Evolutionary conservation across 2,113 vertebrate genomes (phyloP), one percentile per base, ranked within the genome.

Genomic region (Dipodomys spectabilis): DNA sequence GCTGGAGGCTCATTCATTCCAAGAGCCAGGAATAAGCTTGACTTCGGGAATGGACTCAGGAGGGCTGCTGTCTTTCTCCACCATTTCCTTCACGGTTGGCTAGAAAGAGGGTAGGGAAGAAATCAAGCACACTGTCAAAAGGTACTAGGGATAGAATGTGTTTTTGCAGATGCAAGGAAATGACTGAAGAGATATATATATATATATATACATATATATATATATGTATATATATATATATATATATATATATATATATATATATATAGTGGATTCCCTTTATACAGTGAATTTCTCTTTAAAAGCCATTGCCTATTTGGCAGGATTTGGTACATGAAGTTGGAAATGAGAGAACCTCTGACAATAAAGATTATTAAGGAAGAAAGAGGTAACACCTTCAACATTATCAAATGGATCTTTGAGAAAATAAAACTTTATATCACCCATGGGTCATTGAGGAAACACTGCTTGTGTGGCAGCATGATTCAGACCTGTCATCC

Each of bases 1-100:
- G 69, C 91, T 92, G 71, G 78, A 95, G 86, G 53, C 25, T 60
- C 39, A 53, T 64, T 90, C 65, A 49, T 87, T 94, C 82, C n/a
- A 86, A 90, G 57, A 88, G 79, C 13, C 32, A 67, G 79, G 65
- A 86, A 83, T 84, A 80, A 96, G 22, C 11, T 81, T 73, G 30
- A 80, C 28, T 74, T 23, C 19, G 82, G 35, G 28, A 90, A 90
- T 91, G 27, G 30, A 82, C 74, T 39, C n/a, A 60, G 81, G 8
- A 91, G 32, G 22, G 11, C 27, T 62, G 28, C 44, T 25, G 1
- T 60, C 49, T 4, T 16, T 23, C 7, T 4, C 30, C 12, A 23
- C 2, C 12, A 45, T 60, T 72, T 69, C 60, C 77, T 72, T 72
- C 82, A 62, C 2, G 25, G 20, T 86, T 88, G 53, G 35, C 49